Evolutionary conservation across 2,113 vertebrate genomes (phyloP), one percentile per base, ranked within the genome.

Genomic region (Sceloporus tristichus): DNA sequence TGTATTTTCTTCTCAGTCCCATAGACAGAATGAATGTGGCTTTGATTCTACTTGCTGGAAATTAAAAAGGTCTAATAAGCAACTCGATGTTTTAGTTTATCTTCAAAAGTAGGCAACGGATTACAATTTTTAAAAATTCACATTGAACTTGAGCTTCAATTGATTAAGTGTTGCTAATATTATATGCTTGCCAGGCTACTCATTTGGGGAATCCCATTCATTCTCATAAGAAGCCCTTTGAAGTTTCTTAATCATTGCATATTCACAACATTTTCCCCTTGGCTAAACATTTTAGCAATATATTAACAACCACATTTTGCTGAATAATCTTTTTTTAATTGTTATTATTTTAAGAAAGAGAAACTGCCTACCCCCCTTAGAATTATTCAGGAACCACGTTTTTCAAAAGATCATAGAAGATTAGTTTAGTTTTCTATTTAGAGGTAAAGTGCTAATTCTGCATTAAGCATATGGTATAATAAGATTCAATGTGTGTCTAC

Each of bases 1-100:
- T 86, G 38, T 5, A 88, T 86, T 86, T 92, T 38, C 71, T 8
- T 13, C 53, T 78, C 29, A 78, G 0, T 59, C 76, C 4, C 68
- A 88, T 92, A 29, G 0, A 87, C 29, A 87, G 93, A 85, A 86
- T 56, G 1, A 1, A 90, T 54, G 2, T 34, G 76, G 84, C 74
- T 88, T 91, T 85, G 18, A 77, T 71, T 71, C 6, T n/a, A 0
- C 66, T 91, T 93, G 81, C 65, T 92, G 48, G 68, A 73, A 85
- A 84, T 62, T 91, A 42, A 84, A 62, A 75, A 8, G 53, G 19
- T 90, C 70, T 88, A 89, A 86, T 68, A 48, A 1, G 74, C 25
- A 78, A 53, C 5, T 84, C 8, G 23, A 66, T 18, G 13, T 89
- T 84, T 77, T 85, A 85, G 38, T 77, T 78, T 85, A 29, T 48